Base-by-base conservation (phyloP, 2,797 vertebrate genomes). In the Epinephelus awoara region DNA sequence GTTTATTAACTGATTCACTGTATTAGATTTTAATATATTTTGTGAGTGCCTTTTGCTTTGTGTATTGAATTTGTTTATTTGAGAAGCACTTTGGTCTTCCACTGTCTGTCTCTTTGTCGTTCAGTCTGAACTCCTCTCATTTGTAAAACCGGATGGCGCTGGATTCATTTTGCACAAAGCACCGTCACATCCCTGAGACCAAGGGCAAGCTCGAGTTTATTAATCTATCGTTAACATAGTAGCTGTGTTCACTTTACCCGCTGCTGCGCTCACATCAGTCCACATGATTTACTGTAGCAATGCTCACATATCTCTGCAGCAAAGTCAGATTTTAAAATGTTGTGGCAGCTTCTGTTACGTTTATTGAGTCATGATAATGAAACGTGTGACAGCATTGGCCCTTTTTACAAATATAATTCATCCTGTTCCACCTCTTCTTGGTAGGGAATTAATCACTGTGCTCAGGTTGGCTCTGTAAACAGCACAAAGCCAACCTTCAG, bases 1-100 rank as follows among this genome's bases (percentile, higher is more conserved):
- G 47, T 68, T 72, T 77, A 82, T 85, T 87, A 87, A 88, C 85
- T 47, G 15, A 83, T 86, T 88, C 66, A 79, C 73, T 78, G 6
- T 75, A 40, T 74, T 89, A 89, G 86, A 69, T 69, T 34, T 66
- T 87, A 76, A 80, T 78, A 72, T 73, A 67, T 81, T 77, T 68
- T 59, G 51, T 15, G 29, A 75, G 68, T 77, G 70, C 77, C 83
- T 77, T 85, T 80, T 64, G n/a, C 68, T 75, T 34, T 71, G 50
- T 73, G 38, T 42, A 25, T 73, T 72, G 13, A 42, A 18, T 82
- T 19, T 46, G 56, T 44, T 62, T 29, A 19, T 78, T 56, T 54
- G 29, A 78, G 66, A 72, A 77, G 80, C 75, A 70, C 77, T 76
- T 66, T 68, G 67, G 63, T 87, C 73, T 80, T 82, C 69, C 59